Evolutionary conservation across 1,140 invertebrate species (phyloP).

Genomic region (Heliconius hewitsoni): DNA sequence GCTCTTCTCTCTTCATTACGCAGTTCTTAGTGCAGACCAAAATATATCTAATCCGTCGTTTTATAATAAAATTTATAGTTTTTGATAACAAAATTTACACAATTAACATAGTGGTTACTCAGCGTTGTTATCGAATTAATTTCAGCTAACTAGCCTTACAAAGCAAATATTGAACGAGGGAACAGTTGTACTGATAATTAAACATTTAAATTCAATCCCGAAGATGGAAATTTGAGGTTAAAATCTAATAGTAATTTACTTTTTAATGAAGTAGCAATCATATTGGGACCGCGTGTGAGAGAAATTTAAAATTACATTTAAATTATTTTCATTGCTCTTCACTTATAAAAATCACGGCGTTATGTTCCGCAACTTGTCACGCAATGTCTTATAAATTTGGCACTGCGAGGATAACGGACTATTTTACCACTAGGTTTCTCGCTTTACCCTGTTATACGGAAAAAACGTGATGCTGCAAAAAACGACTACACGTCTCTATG

Average conservation of each 20-base stretch:
- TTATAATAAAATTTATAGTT: not conserved
- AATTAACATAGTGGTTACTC: not conserved
- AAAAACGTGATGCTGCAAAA: not conserved
- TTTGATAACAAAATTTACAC: not conserved
- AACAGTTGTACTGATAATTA: slow-evolving; percentile 7
- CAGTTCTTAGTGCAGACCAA: not conserved
- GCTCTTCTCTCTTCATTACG: too few relatives aligned
- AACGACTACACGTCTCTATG: too few relatives aligned
- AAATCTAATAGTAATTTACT: not conserved
- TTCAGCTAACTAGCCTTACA: slow-evolving; percentile 1
- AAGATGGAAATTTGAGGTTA: not conserved
- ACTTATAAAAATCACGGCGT: too few relatives aligned
- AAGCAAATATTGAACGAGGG: not conserved
- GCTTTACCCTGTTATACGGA: not conserved
- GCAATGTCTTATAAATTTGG: too few relatives aligned
- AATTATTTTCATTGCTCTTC: too few relatives aligned
- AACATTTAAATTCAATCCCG: slow-evolving; percentile 1
- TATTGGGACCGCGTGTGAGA: too few relatives aligned
- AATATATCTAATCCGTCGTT: not conserved
- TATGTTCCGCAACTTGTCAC: too few relatives aligned
- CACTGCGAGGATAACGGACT: too few relatives aligned
- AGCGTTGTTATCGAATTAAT: not conserved
- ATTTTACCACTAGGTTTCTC: too few relatives aligned
- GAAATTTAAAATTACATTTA: too few relatives aligned
- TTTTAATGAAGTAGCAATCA: not conserved